These are phyloP conservation scores for Spinus olivaceus DNA, from an alignment of 2,797 vertebrate genomes.

Conservation along the genomic window DNA sequence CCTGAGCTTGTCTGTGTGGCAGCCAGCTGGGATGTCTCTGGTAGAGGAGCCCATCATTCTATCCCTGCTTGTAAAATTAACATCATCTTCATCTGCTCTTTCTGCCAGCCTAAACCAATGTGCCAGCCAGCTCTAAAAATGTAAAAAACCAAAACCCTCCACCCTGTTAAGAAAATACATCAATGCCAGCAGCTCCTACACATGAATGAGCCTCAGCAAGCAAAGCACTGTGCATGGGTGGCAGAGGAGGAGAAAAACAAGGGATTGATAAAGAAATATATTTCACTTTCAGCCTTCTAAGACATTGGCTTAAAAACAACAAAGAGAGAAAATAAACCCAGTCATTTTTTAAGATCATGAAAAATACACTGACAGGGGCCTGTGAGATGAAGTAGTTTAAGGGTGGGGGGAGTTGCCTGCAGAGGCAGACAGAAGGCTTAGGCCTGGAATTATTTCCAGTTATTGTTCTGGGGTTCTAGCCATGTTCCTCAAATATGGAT, in stretches of 20 bases:
- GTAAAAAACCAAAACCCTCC: neutral
- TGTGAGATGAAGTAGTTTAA: neutral
- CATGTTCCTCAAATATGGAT: neutral
- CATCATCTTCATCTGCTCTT: neutral
- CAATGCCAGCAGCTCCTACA: conserved; percentile 51
- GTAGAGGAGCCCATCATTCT: neutral
- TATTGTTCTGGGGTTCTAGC: neutral
- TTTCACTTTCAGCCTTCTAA: conserved; percentile 21
- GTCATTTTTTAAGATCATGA: neutral
- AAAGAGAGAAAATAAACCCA: neutral
- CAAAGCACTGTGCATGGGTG: conserved; percentile 29
- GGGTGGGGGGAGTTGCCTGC: neutral
- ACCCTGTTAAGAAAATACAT: conserved; percentile 38
- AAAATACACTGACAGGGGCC: neutral
- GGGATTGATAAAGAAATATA: conserved; percentile 47
- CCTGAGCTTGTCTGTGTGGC: neutral
- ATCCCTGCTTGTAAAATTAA: neutral
- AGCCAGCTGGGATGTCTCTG: neutral
- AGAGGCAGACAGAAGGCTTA: neutral
- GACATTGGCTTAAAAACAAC: neutral
- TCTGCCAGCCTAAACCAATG: conserved; percentile 24
- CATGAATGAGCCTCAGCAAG: conserved; percentile 51
- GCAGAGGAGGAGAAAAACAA: conserved; percentile 39
- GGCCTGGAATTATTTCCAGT: neutral
- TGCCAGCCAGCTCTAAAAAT: neutral